phyloP scores from a whole-genome alignment of 2,113 vertebrate genomes.

The Poeciliopsis occidentalis region DNA sequence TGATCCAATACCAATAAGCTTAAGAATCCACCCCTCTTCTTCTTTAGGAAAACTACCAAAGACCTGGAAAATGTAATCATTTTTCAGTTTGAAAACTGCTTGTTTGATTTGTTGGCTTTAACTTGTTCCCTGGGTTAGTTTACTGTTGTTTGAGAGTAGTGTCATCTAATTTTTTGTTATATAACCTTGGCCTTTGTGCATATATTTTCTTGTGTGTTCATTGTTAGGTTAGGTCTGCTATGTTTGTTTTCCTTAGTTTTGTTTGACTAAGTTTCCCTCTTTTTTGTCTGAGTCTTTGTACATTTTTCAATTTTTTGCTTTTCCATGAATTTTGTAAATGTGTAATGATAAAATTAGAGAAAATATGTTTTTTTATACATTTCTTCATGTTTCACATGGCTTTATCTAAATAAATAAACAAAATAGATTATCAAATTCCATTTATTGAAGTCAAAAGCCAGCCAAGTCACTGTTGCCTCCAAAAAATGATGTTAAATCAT shows the following conservation, averaged over 20 bases:
- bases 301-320: neutral
- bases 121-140: neutral
- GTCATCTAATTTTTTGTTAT: neutral
- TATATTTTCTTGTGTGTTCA: neutral
- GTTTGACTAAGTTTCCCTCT: neutral
- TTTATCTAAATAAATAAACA: neutral
- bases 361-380: neutral
- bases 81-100: neutral
- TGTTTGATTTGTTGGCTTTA: neutral
- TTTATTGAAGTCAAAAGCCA: neutral
- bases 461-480: neutral
- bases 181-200: too few relatives aligned
- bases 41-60: neutral
- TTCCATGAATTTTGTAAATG: neutral
- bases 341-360: neutral
- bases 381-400: neutral
- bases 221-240: too few relatives aligned
- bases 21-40: too few relatives aligned
- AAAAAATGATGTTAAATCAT: too few relatives aligned
- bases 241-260: neutral
- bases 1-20: too few relatives aligned
- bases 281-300: neutral
- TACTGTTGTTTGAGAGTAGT: neutral
- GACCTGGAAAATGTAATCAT: neutral
- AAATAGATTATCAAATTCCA: neutral